Evolutionary conservation across 2,888 invertebrate species (phyloP).

Genomic region (Dinocampus coccinellae): DNA sequence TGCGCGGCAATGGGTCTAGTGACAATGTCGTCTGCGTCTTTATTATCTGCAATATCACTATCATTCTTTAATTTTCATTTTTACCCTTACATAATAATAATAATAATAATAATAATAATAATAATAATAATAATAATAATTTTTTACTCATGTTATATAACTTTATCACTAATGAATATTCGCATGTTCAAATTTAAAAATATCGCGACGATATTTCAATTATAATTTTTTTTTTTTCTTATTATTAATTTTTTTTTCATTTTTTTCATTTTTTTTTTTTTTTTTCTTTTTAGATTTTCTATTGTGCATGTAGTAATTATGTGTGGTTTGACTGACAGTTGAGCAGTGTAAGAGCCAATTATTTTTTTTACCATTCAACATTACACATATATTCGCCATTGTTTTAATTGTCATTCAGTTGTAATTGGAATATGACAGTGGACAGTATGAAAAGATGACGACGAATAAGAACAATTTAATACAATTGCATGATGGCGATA

Average conservation of each 20-base stretch:
- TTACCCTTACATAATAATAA: too few relatives aligned
- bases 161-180: background rate
- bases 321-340: slow-evolving; percentile 8
- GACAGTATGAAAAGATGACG: background rate
- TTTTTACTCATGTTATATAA: background rate
- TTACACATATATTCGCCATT: background rate
- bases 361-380: slow-evolving; percentile 3
- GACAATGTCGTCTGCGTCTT: background rate
- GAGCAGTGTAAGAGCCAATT: slow-evolving; percentile 4
- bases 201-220: background rate
- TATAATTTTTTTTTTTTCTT: background rate
- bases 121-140: too few relatives aligned
- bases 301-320: background rate
- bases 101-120: too few relatives aligned
- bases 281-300: background rate
- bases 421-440: slow-evolving; percentile 2
- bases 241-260: background rate
- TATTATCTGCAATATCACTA: background rate
- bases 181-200: background rate
- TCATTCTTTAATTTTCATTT: background rate
- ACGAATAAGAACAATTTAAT: background rate
- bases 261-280: background rate
- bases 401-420: background rate
- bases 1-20: background rate
- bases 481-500: background rate